Percentiles rank a stretch among this genome's conserved stretches.
These are phyloP conservation scores for Drosophila prolongata DNA, from an alignment of 2,888 invertebrate species.

Conservation along the genomic window DNA sequence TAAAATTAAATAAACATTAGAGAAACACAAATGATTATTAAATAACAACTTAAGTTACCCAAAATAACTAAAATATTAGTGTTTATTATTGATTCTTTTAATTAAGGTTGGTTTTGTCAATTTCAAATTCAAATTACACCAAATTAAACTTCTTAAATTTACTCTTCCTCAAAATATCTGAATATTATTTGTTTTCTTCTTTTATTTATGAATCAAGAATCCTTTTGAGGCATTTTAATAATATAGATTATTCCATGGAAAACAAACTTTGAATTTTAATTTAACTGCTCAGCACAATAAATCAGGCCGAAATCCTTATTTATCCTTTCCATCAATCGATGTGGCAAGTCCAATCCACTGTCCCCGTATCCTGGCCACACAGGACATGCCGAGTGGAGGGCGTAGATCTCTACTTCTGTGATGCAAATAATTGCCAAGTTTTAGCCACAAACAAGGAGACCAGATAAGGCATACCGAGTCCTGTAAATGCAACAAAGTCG, in stretches of 20 bases:
- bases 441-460: constrained; percentile 35
- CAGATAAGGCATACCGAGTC: background rate
- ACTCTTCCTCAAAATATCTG: too few relatives aligned
- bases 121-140: too few relatives aligned
- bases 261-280: background rate
- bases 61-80: too few relatives aligned
- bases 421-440: constrained; percentile 45
- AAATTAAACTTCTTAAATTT: too few relatives aligned
- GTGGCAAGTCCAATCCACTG: constrained; percentile 2
- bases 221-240: background rate
- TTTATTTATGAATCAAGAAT: background rate
- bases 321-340: constrained; percentile 26
- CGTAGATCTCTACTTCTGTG: constrained; percentile 14
- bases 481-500: constrained; percentile 43
- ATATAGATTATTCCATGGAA: background rate
- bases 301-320: constrained; percentile 1
- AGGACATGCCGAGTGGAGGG: constrained; percentile 7
- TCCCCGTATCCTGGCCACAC: constrained; percentile 7
- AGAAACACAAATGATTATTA: too few relatives aligned
- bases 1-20: too few relatives aligned
- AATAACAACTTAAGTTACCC: too few relatives aligned
- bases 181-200: too few relatives aligned
- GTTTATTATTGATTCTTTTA: too few relatives aligned
- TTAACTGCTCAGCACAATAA: background rate
- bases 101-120: too few relatives aligned